Percentiles rank a stretch among this genome's conserved stretches.
Evolutionary conservation across 1,140 invertebrate genomes (phyloP).

Genomic region (Pemphigus obesinymphae): DNA sequence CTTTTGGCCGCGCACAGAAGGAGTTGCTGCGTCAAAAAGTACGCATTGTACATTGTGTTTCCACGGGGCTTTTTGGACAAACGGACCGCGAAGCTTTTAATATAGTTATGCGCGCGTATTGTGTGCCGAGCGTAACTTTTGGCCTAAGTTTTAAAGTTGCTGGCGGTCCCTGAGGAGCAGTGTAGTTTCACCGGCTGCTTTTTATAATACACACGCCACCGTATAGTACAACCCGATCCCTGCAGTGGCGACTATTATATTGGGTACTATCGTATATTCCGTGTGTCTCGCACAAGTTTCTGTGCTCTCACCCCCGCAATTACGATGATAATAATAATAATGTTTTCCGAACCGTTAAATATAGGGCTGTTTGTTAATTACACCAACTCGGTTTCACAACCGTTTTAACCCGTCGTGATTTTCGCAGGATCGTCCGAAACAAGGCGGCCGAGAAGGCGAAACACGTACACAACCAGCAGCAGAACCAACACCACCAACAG

Average conservation of each 20-base stretch:
- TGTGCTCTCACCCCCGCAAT: background rate
- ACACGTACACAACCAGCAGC: conserved; percentile 73
- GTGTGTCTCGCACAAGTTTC: background rate
- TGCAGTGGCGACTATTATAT: background rate
- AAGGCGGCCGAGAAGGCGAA: conserved; percentile 95
- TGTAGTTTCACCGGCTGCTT: background rate
- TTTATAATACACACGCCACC: background rate
- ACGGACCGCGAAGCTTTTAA: conserved; percentile 39
- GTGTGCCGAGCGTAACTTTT: background rate
- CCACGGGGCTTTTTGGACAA: background rate
- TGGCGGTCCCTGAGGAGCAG: background rate
- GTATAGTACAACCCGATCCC: background rate
- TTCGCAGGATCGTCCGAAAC: conserved; percentile 84
- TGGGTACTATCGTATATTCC: no score
- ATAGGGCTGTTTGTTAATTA: background rate
- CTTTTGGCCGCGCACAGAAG: background rate
- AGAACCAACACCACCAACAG: conserved; percentile 57
- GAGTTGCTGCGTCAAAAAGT: conserved; percentile 17
- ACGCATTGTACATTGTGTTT: conserved; percentile 3
- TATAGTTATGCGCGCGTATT: background rate
- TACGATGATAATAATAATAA: background rate
- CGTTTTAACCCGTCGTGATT: background rate
- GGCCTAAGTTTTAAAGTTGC: background rate
- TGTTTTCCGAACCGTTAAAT: conserved; percentile 27
- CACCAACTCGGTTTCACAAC: background rate